Base-by-base conservation (phyloP, 1,140 invertebrate genomes). In the Pollicipes pollicipes region DNA sequence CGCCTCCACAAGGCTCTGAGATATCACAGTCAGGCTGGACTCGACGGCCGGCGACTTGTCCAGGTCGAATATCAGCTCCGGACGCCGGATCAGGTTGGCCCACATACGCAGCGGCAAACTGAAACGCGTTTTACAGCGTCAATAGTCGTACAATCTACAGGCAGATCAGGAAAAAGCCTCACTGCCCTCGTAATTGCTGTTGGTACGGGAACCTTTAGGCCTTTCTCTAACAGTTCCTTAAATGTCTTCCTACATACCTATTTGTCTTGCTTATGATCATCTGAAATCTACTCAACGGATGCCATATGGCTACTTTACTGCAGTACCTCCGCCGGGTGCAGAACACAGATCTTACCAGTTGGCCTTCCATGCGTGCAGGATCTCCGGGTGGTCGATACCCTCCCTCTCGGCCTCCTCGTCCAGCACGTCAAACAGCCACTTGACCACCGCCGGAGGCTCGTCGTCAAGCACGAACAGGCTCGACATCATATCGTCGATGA, bases 61-160 rank as follows among this genome's bases (percentile, higher is more conserved):
- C 68, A 97, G 90, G 81, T 97, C 94, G 79, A 97, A 95, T 79
- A 97, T 92, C 79, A 95, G 95, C 81, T 97, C 91, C 8, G 95
- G 93, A 84, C 95, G 96, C 80, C 96, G 96, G 70, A 97, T 94
- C 75, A 97, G 91, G 81, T 96, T 96, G 24, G 95, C 91, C 95
- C 95, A 97, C 83, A 97, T 96, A 75, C 94, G 84, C 68, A 97
- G 82, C 63, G 93, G 92, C 78, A 95, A 85, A 82, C 92, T 92
- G 76, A 71, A 79, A n/a, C n/a, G n/a, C n/a, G n/a, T n/a, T n/a
- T n/a, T n/a, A 78, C 74, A 73, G 27, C 71, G 21, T 29, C 29
- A 70, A 21, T 27, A 71, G 71, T 16, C n/a, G n/a, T n/a, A n/a
- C n/a, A n/a, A n/a, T n/a, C n/a, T n/a, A 75, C 76, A 73, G 74